These are phyloP conservation scores for Hetaerina titia DNA, from an alignment of 2,888 invertebrate genomes.

Conservation along the genomic window DNA sequence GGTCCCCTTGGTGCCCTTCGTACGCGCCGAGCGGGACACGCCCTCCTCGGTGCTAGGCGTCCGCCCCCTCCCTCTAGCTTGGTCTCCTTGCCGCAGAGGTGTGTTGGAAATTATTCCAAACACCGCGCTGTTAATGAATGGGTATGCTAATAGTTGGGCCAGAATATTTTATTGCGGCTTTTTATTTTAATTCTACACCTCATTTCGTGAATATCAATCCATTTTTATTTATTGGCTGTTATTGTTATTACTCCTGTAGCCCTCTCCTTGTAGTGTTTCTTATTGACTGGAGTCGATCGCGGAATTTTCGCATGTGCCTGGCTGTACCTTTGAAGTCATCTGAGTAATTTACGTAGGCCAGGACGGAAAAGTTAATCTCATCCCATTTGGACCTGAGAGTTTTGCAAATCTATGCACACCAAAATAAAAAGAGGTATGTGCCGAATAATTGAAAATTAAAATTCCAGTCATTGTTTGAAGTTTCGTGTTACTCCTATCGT, in stretches of 20 bases:
- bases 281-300: background rate
- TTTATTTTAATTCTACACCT: slow-evolving; percentile 50
- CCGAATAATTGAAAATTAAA: background rate
- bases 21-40: background rate
- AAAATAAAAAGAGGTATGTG: background rate
- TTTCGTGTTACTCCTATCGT: background rate
- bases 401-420: background rate
- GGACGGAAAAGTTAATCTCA: background rate
- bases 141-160: slow-evolving; percentile 43
- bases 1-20: background rate
- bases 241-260: background rate
- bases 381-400: background rate
- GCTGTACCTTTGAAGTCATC: background rate
- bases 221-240: slow-evolving; percentile 48
- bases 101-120: background rate
- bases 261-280: background rate
- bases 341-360: background rate
- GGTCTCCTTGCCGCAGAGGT: slow-evolving; percentile 25
- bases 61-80: background rate
- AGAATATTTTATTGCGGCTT: background rate
- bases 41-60: background rate
- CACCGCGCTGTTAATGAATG: slow-evolving; percentile 29
- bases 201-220: background rate
- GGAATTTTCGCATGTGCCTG: background rate
- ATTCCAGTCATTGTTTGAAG: background rate